A percentile compares a stretch with the other conserved stretches of the same genome.
Evolutionary conservation across 2,888 invertebrate genomes (phyloP).

Genomic region (Oeneis ivallda): DNA sequence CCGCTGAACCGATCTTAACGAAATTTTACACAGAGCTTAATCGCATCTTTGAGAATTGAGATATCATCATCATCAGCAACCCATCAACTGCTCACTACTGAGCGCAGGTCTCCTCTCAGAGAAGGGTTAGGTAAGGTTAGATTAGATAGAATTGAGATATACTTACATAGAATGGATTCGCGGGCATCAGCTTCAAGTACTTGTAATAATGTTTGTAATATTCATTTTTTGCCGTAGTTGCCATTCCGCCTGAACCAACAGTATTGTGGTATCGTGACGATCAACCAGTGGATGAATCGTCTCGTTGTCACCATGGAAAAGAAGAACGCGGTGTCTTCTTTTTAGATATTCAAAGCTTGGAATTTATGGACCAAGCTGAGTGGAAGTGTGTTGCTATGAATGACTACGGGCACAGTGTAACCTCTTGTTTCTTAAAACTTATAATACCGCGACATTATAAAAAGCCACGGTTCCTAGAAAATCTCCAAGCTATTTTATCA

Average conservation of each 20-base stretch:
- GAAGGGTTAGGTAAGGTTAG: no score
- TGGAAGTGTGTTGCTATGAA: conserved; percentile 96
- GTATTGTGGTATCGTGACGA: conserved; percentile 95
- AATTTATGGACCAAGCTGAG: conserved; percentile 93
- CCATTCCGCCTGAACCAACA: conserved; percentile 89
- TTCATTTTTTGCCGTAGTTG: conserved; percentile 78
- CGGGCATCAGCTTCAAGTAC: background rate
- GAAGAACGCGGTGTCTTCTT: conserved; percentile 88
- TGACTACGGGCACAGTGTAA: conserved; percentile 93
- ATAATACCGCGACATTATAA: conserved; percentile 94
- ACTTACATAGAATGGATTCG: no score
- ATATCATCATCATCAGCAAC: no score
- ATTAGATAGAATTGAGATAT: no score
- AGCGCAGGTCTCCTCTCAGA: no score
- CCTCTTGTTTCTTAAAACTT: conserved; percentile 92
- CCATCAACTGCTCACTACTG: no score
- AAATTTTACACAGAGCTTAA: no score
- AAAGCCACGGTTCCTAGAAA: conserved; percentile 93
- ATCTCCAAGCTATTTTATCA: conserved; percentile 90
- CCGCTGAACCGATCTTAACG: no score
- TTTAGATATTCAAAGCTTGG: conserved; percentile 87
- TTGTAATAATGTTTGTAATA: background rate
- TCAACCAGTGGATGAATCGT: conserved; percentile 85
- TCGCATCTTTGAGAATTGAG: no score
- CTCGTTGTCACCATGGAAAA: conserved; percentile 84